Conservation (phyloP, 2,888 invertebrate species). For the Nowickia ferox region DNA sequence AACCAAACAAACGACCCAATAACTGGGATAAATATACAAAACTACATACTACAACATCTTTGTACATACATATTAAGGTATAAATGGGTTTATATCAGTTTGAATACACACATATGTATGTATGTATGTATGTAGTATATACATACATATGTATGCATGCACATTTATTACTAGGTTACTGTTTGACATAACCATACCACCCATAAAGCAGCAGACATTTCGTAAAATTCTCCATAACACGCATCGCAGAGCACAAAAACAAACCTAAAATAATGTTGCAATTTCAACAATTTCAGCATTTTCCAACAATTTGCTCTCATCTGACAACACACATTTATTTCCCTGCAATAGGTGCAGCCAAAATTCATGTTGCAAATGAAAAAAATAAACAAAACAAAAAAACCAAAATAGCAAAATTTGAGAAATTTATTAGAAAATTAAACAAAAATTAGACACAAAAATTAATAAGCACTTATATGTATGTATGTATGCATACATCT, state of each 20-base stretch:
- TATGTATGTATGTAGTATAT: not conserved
- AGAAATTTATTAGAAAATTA: not conserved
- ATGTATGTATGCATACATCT: not conserved
- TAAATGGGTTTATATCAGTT: conserved; percentile 23
- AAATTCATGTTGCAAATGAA: not conserved
- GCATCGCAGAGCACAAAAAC: conserved; percentile 53
- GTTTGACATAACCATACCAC: conserved; percentile 27
- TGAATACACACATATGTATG: not conserved
- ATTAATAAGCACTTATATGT: not conserved
- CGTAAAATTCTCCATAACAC: conserved; percentile 38
- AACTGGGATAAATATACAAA: conserved; percentile 53
- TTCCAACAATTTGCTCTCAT: conserved; percentile 42
- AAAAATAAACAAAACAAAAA: not conserved
- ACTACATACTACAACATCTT: not conserved
- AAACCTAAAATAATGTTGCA: conserved; percentile 57
- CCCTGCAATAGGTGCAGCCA: conserved; percentile 20
- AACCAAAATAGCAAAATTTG: not conserved
- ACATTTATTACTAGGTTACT: conserved; percentile 51
- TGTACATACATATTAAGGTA: not conserved
- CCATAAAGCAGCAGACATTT: conserved; percentile 18
- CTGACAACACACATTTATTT: conserved; percentile 16
- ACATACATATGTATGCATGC: not conserved
- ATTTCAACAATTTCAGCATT: conserved; percentile 30
- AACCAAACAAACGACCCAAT: conserved; percentile 66
- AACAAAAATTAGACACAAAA: conserved; percentile 14